A percentile compares a stretch with the other conserved stretches of the same genome.
Conservation (phyloP, 2,797 vertebrate species). For the Propithecus perrieri region DNA sequence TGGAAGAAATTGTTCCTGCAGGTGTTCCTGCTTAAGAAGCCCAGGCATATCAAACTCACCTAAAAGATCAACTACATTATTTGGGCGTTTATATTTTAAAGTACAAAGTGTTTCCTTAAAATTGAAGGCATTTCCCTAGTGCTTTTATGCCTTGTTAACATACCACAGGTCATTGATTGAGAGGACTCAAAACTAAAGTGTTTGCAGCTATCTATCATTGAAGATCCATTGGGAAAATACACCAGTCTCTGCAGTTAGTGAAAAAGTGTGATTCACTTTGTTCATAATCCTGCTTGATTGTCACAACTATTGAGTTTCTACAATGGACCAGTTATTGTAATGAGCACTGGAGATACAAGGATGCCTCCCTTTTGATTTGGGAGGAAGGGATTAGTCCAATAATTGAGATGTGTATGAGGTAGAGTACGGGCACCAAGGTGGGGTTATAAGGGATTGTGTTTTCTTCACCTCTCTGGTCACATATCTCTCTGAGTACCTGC, state of each 20-base stretch:
- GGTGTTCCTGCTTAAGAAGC: conserved; percentile 37
- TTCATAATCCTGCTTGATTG: conserved; percentile 22
- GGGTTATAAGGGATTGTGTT: not conserved
- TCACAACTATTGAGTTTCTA: not conserved
- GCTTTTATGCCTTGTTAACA: conserved; percentile 48
- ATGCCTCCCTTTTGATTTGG: not conserved
- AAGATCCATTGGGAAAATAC: conserved; percentile 47
- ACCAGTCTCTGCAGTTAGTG: not conserved
- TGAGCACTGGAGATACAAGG: not conserved
- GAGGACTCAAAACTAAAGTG: conserved; percentile 9
- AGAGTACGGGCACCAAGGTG: not conserved
- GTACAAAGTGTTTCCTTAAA: conserved; percentile 19
- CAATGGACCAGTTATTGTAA: not conserved
- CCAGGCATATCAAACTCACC: conserved; percentile 16
- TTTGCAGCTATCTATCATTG: conserved; percentile 30
- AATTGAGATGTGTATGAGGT: not conserved
- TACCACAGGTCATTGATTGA: conserved; percentile 39
- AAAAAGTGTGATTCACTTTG: conserved; percentile 14
- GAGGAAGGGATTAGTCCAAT: not conserved
- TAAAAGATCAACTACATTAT: conserved; percentile 22
- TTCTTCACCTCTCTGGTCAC: not conserved
- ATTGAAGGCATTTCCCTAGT: conserved; percentile 21
- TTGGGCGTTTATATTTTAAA: conserved; percentile 35
- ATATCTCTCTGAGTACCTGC: not conserved
- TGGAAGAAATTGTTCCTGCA: conserved; percentile 28